Percentiles rank a stretch among this genome's conserved stretches.
phyloP scores from a whole-genome alignment of 2,797 vertebrate species.

The Amniataba percoides region DNA sequence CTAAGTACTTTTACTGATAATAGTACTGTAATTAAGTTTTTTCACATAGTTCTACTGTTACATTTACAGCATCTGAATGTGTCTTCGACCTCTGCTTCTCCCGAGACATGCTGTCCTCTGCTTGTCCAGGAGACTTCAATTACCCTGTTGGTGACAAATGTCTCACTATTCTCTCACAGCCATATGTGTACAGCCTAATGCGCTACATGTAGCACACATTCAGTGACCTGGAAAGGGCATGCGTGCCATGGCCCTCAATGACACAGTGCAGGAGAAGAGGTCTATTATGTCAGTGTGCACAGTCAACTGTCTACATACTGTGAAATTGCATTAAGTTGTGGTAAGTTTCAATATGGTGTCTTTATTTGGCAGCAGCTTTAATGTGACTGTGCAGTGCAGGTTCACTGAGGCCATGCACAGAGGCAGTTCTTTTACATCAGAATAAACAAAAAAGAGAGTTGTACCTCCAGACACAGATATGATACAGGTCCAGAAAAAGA shows the following conservation, averaged over 20 bases:
- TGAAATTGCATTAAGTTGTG: not conserved
- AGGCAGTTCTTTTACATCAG: not conserved
- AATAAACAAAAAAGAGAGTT: not conserved
- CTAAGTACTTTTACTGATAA: not conserved
- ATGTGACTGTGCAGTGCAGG: not conserved
- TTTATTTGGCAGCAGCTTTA: not conserved
- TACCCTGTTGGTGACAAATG: slow-evolving; percentile 58
- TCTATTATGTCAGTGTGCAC: not conserved
- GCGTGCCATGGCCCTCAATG: not conserved
- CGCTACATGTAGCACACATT: not conserved
- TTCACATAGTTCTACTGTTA: not conserved
- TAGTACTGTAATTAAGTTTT: not conserved
- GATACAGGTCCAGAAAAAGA: not conserved
- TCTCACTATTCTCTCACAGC: slow-evolving; percentile 24
- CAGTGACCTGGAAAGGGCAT: slow-evolving; percentile 16
- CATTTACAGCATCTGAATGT: not conserved
- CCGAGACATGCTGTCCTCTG: slow-evolving; percentile 5
- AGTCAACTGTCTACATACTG: not conserved
- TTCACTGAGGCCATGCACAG: not conserved
- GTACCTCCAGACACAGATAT: not conserved
- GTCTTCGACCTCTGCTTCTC: not conserved
- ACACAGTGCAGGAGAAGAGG: not conserved
- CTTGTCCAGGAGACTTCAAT: slow-evolving; percentile 35
- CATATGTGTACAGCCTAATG: slow-evolving; percentile 3
- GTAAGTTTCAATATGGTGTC: not conserved